phyloP scores from a whole-genome alignment of 1,140 invertebrate genomes.

The Arion vulgaris region DNA sequence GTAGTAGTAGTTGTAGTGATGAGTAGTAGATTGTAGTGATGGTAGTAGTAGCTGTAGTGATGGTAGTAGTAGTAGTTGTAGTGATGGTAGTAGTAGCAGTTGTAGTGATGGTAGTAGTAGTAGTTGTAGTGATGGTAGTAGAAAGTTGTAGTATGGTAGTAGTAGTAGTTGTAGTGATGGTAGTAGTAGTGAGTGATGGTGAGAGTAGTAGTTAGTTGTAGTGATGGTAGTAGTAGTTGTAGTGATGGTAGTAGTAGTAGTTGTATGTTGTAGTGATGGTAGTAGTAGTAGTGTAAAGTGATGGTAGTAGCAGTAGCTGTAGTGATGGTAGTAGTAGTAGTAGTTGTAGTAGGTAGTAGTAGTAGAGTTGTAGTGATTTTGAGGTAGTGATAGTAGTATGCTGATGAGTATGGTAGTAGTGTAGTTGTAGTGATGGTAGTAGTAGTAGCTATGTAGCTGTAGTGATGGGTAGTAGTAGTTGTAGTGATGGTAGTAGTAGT shows the following conservation, averaged over 20 bases:
- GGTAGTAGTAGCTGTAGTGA: too few species aligned
- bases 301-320: too few species aligned
- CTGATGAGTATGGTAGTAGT: not conserved
- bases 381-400: not conserved
- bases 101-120: not conserved
- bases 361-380: not conserved
- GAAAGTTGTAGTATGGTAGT: too few species aligned
- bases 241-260: not conserved
- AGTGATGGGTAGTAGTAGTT: conserved; percentile 27
- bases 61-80: not conserved
- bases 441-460: too few species aligned
- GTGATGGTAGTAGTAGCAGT: not conserved
- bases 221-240: not conserved
- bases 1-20: too few species aligned
- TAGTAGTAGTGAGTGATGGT: conserved; percentile 34
- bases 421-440: too few species aligned
- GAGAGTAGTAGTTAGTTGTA: conserved; percentile 32
- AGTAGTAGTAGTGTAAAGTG: too few species aligned
- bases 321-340: too few species aligned
- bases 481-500: conserved; percentile 4
- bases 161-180: not conserved
- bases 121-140: too few species aligned
- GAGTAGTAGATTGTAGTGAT: too few species aligned
- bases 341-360: not conserved
- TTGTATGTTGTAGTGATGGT: too few species aligned